These are phyloP conservation scores for Stegodyphus dumicola DNA, from an alignment of 1,140 invertebrate species.

Conservation along the genomic window DNA sequence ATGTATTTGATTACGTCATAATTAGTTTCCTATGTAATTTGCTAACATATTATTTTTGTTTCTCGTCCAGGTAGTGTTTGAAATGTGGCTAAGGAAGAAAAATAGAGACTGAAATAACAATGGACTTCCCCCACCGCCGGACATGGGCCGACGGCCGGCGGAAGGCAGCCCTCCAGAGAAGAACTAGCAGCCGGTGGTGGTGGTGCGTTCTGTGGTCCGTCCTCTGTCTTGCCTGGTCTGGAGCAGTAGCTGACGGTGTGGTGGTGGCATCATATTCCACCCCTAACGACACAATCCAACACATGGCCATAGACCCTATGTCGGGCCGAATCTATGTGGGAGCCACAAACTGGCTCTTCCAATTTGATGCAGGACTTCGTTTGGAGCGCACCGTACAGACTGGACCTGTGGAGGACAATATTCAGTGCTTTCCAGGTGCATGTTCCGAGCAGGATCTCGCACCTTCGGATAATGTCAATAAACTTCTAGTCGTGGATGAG, in stretches of 20 bases:
- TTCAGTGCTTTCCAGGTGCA: slow-evolving; percentile 85
- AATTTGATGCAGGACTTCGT: slow-evolving; percentile 79
- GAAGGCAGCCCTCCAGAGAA: slow-evolving; percentile 15
- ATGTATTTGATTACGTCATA: too few relatives aligned
- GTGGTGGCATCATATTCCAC: slow-evolving; percentile 65
- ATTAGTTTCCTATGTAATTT: too few relatives aligned
- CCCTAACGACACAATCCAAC: slow-evolving; percentile 68
- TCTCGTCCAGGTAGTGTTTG: slow-evolving; percentile 10
- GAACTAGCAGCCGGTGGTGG: slow-evolving; percentile 38
- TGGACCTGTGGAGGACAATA: slow-evolving; percentile 86
- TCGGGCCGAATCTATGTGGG: slow-evolving; percentile 79
- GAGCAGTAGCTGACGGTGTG: not conserved
- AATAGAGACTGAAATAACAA: slow-evolving; percentile 10
- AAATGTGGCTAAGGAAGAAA: slow-evolving; percentile 12
- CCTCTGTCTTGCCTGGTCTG: slow-evolving; percentile 35
- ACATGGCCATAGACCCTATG: slow-evolving; percentile 74
- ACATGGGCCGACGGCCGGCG: slow-evolving; percentile 28
- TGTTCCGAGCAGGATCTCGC: slow-evolving; percentile 75
- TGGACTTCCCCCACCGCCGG: slow-evolving; percentile 32
- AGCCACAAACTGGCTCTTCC: slow-evolving; percentile 85
- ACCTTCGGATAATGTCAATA: slow-evolving; percentile 88
- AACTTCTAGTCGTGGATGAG: slow-evolving; percentile 88
- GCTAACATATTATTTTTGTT: not conserved
- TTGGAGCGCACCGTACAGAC: slow-evolving; percentile 76
- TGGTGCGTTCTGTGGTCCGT: slow-evolving; percentile 48